phyloP scores from a whole-genome alignment of 2,888 invertebrate species.

The Paralinhomoeus sp. region DNA sequence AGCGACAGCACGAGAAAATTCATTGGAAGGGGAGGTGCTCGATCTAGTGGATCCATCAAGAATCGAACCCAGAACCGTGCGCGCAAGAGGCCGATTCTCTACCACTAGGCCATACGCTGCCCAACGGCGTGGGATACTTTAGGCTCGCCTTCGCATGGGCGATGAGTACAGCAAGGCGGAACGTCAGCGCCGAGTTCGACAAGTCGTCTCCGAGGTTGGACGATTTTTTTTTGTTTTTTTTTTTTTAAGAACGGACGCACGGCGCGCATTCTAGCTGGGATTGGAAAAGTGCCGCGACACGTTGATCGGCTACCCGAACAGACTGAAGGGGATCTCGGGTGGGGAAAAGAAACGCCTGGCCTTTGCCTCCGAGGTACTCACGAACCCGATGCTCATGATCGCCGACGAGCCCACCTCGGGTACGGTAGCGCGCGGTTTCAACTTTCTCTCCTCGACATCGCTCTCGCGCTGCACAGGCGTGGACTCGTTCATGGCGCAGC shows the following conservation, averaged over 20 bases:
- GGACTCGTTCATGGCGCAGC: conserved; percentile 21
- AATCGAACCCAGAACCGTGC: too few species aligned
- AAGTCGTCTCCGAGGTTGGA: conserved; percentile 30
- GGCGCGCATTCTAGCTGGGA: conserved; percentile 41
- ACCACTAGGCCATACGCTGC: not conserved
- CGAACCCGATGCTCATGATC: conserved; percentile 33
- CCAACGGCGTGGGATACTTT: not conserved
- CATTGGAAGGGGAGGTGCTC: not conserved
- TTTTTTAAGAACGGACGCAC: not conserved
- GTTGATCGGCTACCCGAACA: conserved; percentile 47
- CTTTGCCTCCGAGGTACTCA: conserved; percentile 57
- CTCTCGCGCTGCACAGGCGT: too few species aligned
- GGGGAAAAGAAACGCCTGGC: conserved; percentile 76
- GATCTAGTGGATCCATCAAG: too few species aligned
- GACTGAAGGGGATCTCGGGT: conserved; percentile 60
- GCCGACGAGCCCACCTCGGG: conserved; percentile 35
- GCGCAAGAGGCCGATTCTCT: too few species aligned
- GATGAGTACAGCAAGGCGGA: conserved; percentile 39
- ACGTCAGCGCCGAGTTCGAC: conserved; percentile 42
- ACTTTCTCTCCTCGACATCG: too few species aligned
- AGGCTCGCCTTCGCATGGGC: conserved; percentile 53
- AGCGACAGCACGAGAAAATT: too few species aligned
- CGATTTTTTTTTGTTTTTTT: not conserved
- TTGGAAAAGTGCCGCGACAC: conserved; percentile 46
- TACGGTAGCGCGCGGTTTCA: too few species aligned